Base-by-base conservation (phyloP, 1,140 invertebrate species). In the Neotoxoptera formosana region DNA sequence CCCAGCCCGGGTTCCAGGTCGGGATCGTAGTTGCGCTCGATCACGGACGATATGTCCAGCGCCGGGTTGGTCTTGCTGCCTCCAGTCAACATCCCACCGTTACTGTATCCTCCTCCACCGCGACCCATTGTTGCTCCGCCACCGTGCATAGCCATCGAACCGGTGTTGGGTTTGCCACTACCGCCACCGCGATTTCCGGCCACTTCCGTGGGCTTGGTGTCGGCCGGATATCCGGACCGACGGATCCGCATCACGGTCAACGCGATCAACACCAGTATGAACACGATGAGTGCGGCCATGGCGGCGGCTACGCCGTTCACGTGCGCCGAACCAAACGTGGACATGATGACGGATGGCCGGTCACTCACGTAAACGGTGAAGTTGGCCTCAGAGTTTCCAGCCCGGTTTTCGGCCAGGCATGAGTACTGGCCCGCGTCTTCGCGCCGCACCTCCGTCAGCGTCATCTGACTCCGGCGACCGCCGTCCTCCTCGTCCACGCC, bases 371-470 rank as follows among this genome's bases (percentile, higher is more conserved):
- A 97, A 20, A 99, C 95, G 8, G 98, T 98, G 94, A 98, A 98
- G 95, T 99, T 99, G 4, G 98, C 97, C 95, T 98, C 97, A n/a
- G 97, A 97, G 23, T 97, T 96, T 0, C 98, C 98, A 6, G 97
- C 98, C 0, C 96, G 96, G 95, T 98, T 99, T 93, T 98, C 97
- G 30, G 98, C 98, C 1, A 98, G 97, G 95, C 98, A 99, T 94
- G 97, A 97, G 95, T 99, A 99, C 94, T 98, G 97, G 53, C 97
- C 98, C 51, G 97, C 97, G 95, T 99, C 98, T 14, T 97, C 96
- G 95, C 98, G 97, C 94, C 98, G 97, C 34, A 98, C 97, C 95
- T 98, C 98, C 51, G 97, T 98, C 90, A 99, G 96, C 47, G 98
- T 96, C 87, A 99, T 96, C 17, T 96, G 96, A 90, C 97, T 98